Evolutionary conservation across 2,113 vertebrate species (phyloP), one percentile per base, ranked within the genome.

Genomic region (Centropus bengalensis): DNA sequence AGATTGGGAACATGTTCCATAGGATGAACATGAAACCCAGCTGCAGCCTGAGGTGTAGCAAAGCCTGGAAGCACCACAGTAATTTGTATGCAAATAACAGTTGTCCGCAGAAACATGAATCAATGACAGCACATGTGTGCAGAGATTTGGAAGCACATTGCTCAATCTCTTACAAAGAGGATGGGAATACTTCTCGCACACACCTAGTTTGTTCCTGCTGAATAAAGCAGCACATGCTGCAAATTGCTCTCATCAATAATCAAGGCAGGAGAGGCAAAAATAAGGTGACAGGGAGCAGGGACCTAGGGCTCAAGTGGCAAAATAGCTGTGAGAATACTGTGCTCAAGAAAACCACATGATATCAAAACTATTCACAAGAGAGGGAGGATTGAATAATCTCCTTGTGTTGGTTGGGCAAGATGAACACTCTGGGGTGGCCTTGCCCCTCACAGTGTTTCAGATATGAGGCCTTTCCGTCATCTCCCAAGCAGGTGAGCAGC

Each of bases 221-320:
- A 89, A 85, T 64, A 80, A 89, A 92, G 70, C 2, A 0, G 67
- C 84, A 54, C 5, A 5, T 67, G 54, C 78, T 70, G 64, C 86
- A 94, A 95, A 89, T 91, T 89, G 92, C 51, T 62, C 83, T 91
- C 94, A 94, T 88, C 94, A 92, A 52, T 93, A 83, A 91, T 59
- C 78, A 52, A 71, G 74, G 19, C 3, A 4, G 63, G 51, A 92
- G 63, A 73, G 38, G 81, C 63, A 79, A 95, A 95, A 93, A 67
- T 45, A 33, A 63, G 89, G 63, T 77, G 76, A 80, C 66, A 82
- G 30, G 49, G 77, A 60, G 32, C 56, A 63, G 33, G 42, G 47
- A 89, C 47, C 42, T 68, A 74, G 55, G 60, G 62, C 79, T 80
- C 42, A 51, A 68, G 33, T 18, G n/a, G 49, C 33, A 56, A 80